These are phyloP conservation scores for Cyphomyrus plagiostoma DNA, from an alignment of 2,113 vertebrate genomes.

Conservation along the genomic window DNA sequence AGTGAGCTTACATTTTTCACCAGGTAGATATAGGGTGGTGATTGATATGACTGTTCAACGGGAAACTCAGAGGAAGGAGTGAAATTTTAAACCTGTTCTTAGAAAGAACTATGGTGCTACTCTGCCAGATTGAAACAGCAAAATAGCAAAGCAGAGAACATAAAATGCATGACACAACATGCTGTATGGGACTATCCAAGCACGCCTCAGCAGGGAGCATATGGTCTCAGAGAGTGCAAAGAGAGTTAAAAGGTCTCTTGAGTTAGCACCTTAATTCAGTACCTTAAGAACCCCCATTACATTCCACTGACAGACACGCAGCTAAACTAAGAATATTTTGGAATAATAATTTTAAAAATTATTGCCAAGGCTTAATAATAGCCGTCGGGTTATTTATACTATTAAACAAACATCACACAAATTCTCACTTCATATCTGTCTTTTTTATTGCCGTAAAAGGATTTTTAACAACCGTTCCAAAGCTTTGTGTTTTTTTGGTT, in stretches of 20 bases:
- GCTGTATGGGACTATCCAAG: background rate
- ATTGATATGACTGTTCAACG: background rate
- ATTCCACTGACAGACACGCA: background rate
- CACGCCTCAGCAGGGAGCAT: background rate
- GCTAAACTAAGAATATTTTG: background rate
- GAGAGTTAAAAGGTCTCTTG: background rate
- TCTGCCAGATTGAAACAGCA: background rate
- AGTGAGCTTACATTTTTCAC: background rate
- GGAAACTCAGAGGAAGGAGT: background rate
- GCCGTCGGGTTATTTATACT: background rate
- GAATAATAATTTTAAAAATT: background rate
- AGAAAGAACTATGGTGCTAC: background rate
- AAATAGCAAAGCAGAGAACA: background rate
- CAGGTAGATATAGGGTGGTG: background rate
- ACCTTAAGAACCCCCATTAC: background rate
- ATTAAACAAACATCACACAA: background rate
- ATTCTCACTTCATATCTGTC: background rate
- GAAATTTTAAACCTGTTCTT: background rate
- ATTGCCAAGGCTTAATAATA: background rate
- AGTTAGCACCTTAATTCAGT: background rate
- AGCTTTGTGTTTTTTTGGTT: background rate
- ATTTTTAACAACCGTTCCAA: background rate
- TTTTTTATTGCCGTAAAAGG: background rate
- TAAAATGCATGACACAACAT: background rate
- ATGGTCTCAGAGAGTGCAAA: background rate